A percentile compares a stretch with the other conserved stretches of the same genome.
phyloP scores from a whole-genome alignment of 2,113 vertebrate species.

The Chitala chitala region DNA sequence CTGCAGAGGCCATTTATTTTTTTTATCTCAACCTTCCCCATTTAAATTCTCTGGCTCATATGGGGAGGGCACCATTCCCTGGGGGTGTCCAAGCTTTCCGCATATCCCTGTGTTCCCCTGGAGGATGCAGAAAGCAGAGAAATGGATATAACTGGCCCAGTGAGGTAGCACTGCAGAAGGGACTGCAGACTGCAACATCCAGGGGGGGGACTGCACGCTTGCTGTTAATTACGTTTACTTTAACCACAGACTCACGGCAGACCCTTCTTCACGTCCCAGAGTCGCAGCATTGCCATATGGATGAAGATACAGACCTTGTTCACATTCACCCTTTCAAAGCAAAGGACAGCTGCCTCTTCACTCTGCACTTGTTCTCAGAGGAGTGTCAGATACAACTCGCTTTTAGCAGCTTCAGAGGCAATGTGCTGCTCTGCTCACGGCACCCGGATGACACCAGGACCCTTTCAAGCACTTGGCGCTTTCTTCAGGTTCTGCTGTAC shows the following conservation, averaged over 20 bases:
- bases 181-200: not conserved
- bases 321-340: not conserved
- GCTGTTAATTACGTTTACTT: too few relatives aligned
- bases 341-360: not conserved
- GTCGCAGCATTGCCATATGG: too few relatives aligned
- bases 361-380: not conserved
- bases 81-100: not conserved
- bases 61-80: not conserved
- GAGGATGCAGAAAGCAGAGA: too few relatives aligned
- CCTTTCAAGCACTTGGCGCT: not conserved
- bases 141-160: not conserved
- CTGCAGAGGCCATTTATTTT: too few relatives aligned
- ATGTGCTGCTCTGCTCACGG: not conserved
- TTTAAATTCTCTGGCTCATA: constrained; percentile 4
- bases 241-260: too few relatives aligned
- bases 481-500: not conserved
- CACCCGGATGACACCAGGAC: not conserved
- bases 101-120: not conserved
- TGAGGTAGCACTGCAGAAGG: not conserved
- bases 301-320: not conserved
- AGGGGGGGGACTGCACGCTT: not conserved
- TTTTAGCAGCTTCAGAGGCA: not conserved
- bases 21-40: too few relatives aligned
- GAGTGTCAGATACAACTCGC: not conserved
- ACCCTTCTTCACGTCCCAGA: too few relatives aligned